Conservation (phyloP, 1,140 invertebrate genomes). For the Magallana ariakensis region DNA sequence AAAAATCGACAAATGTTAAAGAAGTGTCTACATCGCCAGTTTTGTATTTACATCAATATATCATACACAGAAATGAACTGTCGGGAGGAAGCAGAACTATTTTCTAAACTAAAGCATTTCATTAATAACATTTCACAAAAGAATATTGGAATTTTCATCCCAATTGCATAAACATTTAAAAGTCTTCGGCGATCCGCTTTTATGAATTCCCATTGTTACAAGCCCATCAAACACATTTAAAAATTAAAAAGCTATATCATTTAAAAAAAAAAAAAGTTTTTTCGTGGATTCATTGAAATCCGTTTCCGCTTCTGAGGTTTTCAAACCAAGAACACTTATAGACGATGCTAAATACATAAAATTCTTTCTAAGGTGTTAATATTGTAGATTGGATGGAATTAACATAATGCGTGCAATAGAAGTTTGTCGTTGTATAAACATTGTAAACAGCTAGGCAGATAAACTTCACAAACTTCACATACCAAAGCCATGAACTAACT, state of each 20-base stretch:
- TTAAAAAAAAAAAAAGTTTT: neutral
- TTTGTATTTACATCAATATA: neutral
- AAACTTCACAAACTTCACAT: neutral
- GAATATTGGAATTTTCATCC: neutral
- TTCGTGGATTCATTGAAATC: neutral
- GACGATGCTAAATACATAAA: neutral
- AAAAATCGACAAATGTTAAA: neutral
- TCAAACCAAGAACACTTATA: neutral
- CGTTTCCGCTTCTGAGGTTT: neutral
- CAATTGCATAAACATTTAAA: too few relatives aligned
- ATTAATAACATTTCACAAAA: neutral
- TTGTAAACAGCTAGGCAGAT: neutral
- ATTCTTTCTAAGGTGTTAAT: slow-evolving; percentile 1
- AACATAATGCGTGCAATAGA: neutral
- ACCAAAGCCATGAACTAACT: neutral
- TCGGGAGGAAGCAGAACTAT: neutral
- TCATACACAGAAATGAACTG: neutral
- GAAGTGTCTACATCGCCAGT: neutral
- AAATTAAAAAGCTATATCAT: too few relatives aligned
- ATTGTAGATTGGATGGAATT: neutral
- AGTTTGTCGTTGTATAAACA: neutral
- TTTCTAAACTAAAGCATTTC: neutral
- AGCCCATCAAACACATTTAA: too few relatives aligned
- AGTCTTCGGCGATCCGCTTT: too few relatives aligned
- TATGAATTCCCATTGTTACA: too few relatives aligned